Percentiles rank a stretch among this genome's conserved stretches.
Evolutionary conservation across 2,888 invertebrate species (phyloP).

Genomic region (Protophormia terraenovae): DNA sequence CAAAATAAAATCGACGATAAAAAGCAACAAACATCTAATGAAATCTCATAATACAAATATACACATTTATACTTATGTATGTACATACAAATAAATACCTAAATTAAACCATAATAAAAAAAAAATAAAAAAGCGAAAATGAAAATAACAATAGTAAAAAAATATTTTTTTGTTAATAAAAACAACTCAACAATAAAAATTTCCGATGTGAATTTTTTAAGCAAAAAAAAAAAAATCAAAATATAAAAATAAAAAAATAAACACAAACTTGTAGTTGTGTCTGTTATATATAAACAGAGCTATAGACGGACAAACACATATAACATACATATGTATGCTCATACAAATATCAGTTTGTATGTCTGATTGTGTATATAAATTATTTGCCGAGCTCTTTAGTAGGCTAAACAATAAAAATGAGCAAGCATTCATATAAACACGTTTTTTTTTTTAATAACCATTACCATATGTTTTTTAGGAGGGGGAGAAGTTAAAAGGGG

Average conservation of each 20-base stretch:
- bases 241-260: conserved; percentile 12
- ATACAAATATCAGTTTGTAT: not conserved
- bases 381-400: conserved; percentile 24
- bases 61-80: not conserved
- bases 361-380: not conserved
- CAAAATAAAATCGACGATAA: conserved; percentile 33
- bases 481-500: not conserved
- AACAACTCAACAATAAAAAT: conserved; percentile 7
- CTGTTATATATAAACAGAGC: conserved; percentile 9
- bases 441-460: conserved; percentile 5
- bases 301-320: not conserved
- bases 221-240: not conserved
- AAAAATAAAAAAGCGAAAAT: not conserved
- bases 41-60: conserved; percentile 7
- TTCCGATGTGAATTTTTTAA: conserved; percentile 16
- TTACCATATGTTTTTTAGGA: not conserved
- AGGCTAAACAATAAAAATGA: conserved; percentile 14
- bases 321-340: not conserved
- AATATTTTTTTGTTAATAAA: not conserved
- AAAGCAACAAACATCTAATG: conserved; percentile 27
- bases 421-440: conserved; percentile 30
- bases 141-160: conserved; percentile 6
- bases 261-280: conserved; percentile 18
- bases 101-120: conserved; percentile 15
- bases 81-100: not conserved